A percentile compares a stretch with the other conserved stretches of the same genome.
These are phyloP conservation scores for Microcebus griseorufus DNA, from an alignment of 2,113 vertebrate species.

Conservation along the genomic window DNA sequence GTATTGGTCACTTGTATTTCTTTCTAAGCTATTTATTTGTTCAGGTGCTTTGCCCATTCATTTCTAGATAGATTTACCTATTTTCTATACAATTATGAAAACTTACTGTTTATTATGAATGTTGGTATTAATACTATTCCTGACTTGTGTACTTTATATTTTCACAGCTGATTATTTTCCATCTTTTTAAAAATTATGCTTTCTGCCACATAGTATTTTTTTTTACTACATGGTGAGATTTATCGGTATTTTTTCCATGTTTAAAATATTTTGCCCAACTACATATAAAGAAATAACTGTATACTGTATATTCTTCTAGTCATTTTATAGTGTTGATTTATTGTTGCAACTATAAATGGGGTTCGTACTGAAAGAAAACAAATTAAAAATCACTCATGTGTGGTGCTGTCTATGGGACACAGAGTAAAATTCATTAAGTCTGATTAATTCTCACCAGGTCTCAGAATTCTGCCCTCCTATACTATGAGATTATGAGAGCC, in stretches of 20 bases:
- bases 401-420: neutral
- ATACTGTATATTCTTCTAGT: neutral
- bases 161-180: neutral
- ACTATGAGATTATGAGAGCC: neutral
- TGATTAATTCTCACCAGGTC: neutral
- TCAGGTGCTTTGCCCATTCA: neutral
- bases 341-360: neutral
- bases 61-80: neutral
- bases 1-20: neutral
- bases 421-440: neutral
- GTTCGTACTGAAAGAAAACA: neutral
- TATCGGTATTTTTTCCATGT: neutral
- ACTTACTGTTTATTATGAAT: neutral
- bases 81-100: neutral
- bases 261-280: neutral
- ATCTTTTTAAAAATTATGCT: neutral
- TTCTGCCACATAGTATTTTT: neutral
- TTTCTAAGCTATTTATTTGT: neutral
- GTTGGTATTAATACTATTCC: neutral
- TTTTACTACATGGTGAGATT: neutral
- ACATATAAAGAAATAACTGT: neutral
- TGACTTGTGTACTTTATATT: neutral
- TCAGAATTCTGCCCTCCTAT: neutral
- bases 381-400: neutral
- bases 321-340: neutral